Evolutionary conservation across 92 coral and sea anemone genomes (phyloP).

Genomic region (Heliopora coerulea): DNA sequence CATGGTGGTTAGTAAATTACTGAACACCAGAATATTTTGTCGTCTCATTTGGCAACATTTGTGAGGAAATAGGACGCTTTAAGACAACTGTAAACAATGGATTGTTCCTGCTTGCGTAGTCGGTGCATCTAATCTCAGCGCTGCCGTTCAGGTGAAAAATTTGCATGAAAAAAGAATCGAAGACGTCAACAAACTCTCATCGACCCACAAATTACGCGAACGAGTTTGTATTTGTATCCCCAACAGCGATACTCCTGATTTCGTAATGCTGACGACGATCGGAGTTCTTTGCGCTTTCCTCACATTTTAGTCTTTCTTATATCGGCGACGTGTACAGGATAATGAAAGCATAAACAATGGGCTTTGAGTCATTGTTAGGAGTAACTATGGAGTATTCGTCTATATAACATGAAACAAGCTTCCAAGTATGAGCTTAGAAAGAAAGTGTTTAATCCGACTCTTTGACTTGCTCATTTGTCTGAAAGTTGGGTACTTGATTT

Average conservation of each 20-base stretch:
- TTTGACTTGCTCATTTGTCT: no score
- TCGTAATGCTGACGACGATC: background rate
- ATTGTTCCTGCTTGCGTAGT: background rate
- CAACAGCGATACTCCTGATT: background rate
- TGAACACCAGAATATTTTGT: background rate
- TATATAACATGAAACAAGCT: no score
- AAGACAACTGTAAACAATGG: slow-evolving; percentile 12
- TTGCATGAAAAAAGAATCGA: slow-evolving; percentile 17
- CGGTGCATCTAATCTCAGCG: slow-evolving; percentile 2
- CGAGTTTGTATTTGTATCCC: background rate
- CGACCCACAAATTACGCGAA: background rate
- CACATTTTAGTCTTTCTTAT: no score
- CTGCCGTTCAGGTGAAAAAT: slow-evolving; percentile 7
- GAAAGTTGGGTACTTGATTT: background rate
- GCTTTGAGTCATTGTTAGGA: no score
- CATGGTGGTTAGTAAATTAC: no score
- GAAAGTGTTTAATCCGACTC: no score
- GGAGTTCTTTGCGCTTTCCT: no score
- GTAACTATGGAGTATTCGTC: no score
- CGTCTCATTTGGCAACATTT: slow-evolving; percentile 9
- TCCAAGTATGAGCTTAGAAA: no score
- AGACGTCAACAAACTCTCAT: slow-evolving; percentile 1
- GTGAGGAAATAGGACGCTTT: slow-evolving; percentile 2
- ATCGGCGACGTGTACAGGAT: no score
- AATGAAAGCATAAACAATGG: no score